Evolutionary conservation across 2,888 invertebrate genomes (phyloP), one percentile per base, ranked within the genome.

Genomic region (Pterostichus niger): DNA sequence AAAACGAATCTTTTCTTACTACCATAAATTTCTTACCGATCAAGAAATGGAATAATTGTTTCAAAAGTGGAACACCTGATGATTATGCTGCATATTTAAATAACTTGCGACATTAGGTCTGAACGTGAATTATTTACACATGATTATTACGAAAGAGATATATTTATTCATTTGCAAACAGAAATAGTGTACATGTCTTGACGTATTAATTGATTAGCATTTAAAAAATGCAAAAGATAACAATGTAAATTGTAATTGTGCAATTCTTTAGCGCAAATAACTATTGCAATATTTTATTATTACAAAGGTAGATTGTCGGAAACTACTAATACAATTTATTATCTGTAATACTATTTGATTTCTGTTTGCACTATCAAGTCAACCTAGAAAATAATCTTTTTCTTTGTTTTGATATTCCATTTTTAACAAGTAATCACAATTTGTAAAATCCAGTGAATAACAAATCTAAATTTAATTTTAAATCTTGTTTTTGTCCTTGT

Each of bases 401-500:
- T 40, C 40, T 40, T 40, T 40, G 40, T 40, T 24, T 24, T 40
- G 40, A 13, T 10, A 0, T 10, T 49, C n/a, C 49, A n/a, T 49
- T 49, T 13, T 49, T n/a, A 5, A 4, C 4, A 5, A 49, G 13
- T 11, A 49, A 49, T 49, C n/a, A n/a, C 11, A 49, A n/a, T 49
- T 4, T n/a, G 49, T 49, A 49, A 49, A 49, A 49, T 11, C 49
- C 49, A 6, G 13, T 49, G 11, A 49, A 49, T 49, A 49, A 49
- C 49, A 40, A 40, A n/a, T 11, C 49, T 49, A 49, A 49, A 49
- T 49, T 49, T 49, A 49, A 13, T 49, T 13, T 49, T 11, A 49
- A 46, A n/a, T 49, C 13, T 49, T 49, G n/a, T 49, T 49, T 49
- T 49, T 49, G n/a, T 49, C 49, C 49, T 49, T 49, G 49, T 10